Percentiles rank a stretch among this genome's conserved stretches.
Evolutionary conservation across 2,113 vertebrate genomes (phyloP).

Genomic region (Cyanoliseus patagonus): DNA sequence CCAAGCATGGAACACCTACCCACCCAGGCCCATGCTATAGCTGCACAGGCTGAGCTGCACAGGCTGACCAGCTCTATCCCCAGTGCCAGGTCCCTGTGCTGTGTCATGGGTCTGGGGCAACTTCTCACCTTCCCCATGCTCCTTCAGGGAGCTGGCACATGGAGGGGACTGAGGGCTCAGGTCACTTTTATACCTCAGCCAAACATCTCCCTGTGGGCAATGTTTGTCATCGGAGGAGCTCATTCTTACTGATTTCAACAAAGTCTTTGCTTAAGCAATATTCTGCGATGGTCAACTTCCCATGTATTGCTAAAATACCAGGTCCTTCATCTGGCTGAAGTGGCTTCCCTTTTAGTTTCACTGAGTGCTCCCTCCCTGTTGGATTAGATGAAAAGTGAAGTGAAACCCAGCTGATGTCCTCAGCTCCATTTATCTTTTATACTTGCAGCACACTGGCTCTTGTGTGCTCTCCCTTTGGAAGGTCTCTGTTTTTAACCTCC

Average conservation of each 20-base stretch:
- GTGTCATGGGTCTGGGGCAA: not conserved
- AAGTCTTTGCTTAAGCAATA: not conserved
- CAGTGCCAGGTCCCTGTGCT: not conserved
- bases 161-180: not conserved
- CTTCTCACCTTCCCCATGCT: not conserved
- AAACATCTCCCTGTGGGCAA: fast-evolving
- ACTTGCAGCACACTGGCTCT: not conserved
- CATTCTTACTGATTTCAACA: not conserved
- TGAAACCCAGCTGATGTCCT: not conserved
- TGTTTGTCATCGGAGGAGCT: not conserved
- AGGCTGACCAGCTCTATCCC: not conserved
- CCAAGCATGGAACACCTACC: not conserved
- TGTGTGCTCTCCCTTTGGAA: not conserved
- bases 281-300: not conserved
- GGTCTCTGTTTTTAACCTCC: not conserved
- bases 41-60: not conserved
- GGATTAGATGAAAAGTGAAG: not conserved
- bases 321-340: not conserved
- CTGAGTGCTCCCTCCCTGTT: not conserved
- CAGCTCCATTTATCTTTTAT: not conserved
- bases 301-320: not conserved
- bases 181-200: not conserved
- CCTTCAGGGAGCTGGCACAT: fast-evolving
- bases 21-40: fast-evolving
- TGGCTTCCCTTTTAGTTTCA: not conserved